phyloP scores from a whole-genome alignment of 53 echinoderm and acorn worm species.

The Apostichopus leukothele region DNA sequence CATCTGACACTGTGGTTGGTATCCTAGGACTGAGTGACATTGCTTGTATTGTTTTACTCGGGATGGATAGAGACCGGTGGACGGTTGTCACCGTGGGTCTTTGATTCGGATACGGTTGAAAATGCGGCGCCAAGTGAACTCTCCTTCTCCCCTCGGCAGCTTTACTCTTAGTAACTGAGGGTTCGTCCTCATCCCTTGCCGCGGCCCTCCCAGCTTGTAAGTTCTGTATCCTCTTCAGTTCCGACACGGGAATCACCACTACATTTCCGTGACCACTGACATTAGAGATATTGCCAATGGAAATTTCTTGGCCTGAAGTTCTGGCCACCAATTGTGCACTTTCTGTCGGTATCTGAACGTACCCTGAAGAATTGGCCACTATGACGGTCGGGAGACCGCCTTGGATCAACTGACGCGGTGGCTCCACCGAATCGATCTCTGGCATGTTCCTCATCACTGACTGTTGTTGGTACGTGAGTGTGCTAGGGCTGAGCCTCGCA shows the following conservation, averaged over 20 bases:
- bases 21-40: constrained; percentile 10
- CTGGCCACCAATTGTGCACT: neutral
- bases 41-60: constrained; percentile 3
- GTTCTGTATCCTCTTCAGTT: constrained; percentile 15
- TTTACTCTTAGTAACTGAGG: neutral
- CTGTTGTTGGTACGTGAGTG: constrained; percentile 22
- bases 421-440: constrained; percentile 16
- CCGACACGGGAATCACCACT: neutral
- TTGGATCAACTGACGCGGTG: neutral
- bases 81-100: constrained; percentile 7
- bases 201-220: neutral
- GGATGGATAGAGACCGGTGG: constrained; percentile 28
- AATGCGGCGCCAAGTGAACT: neutral
- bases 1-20: neutral
- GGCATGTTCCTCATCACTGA: constrained; percentile 23
- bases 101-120: constrained; percentile 18
- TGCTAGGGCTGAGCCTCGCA: constrained; percentile 26
- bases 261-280: neutral
- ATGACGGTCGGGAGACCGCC: constrained; percentile 12
- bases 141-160: neutral
- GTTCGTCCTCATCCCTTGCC: neutral
- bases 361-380: constrained; percentile 7
- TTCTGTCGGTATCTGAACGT: neutral
- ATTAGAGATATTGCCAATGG: neutral
- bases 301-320: neutral